A percentile compares a stretch with the other conserved stretches of the same genome.
These are phyloP conservation scores for Acleris holmiana DNA, from an alignment of 2,888 invertebrate species.

Conservation along the genomic window DNA sequence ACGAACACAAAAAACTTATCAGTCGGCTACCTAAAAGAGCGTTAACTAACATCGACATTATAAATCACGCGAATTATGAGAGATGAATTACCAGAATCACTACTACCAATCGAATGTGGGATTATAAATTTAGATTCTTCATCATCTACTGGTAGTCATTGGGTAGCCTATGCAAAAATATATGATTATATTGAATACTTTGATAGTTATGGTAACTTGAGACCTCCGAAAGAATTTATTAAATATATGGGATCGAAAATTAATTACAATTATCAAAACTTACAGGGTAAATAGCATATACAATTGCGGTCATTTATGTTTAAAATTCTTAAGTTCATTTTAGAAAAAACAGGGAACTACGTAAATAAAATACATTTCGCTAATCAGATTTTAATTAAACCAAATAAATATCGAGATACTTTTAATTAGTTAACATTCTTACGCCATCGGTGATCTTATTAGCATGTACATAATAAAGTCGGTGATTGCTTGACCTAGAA, in stretches of 20 bases:
- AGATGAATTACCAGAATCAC: not conserved
- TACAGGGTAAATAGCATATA: not conserved
- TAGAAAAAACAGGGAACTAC: not conserved
- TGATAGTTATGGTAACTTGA: constrained; percentile 4
- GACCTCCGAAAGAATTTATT: not conserved
- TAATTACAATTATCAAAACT: constrained; percentile 3
- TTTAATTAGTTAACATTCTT: not conserved
- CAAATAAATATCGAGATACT: not conserved
- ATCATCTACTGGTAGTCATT: not conserved
- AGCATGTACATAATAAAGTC: not conserved
- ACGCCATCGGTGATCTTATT: not conserved
- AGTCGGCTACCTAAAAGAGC: constrained; percentile 1
- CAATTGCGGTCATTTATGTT: not conserved
- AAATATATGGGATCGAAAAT: not conserved
- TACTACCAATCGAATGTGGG: not conserved
- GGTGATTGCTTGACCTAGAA: not conserved
- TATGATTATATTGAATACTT: constrained; percentile 4
- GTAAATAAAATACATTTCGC: not conserved
- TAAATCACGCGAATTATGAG: constrained; percentile 1
- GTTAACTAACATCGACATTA: not conserved
- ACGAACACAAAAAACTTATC: not conserved
- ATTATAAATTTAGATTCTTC: constrained; percentile 5
- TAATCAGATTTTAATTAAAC: not conserved
- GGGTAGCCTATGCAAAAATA: constrained; percentile 6
- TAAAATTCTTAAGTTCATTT: not conserved